A percentile compares a stretch with the other conserved stretches of the same genome.
phyloP scores from a whole-genome alignment of 2,797 vertebrate species.

The Sebastes glaucus region DNA sequence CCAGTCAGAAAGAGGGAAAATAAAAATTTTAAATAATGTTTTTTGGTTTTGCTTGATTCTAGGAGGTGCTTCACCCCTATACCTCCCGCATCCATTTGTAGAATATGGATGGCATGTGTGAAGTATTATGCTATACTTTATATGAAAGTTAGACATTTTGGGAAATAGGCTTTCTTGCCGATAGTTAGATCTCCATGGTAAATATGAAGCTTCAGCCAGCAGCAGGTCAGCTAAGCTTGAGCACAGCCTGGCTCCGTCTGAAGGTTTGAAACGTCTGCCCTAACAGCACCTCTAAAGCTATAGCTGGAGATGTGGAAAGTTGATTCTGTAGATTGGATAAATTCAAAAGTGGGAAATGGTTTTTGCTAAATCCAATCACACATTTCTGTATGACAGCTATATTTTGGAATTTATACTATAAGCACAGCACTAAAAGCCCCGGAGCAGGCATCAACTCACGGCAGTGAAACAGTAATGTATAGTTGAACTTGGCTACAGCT shows the following conservation, averaged over 20 bases:
- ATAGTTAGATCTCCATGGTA: not conserved
- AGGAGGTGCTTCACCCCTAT: too few species aligned
- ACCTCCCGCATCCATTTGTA: not conserved
- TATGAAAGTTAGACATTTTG: not conserved
- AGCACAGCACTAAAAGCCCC: not conserved
- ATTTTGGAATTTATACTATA: not conserved
- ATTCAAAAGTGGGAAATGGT: not conserved
- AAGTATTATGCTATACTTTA: not conserved
- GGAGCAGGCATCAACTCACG: not conserved
- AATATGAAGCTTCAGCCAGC: not conserved
- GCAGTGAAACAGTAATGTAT: conserved; percentile 1
- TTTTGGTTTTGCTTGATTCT: not conserved
- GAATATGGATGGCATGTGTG: not conserved
- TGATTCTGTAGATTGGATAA: not conserved
- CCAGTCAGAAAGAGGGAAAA: not conserved
- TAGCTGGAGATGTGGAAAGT: not conserved
- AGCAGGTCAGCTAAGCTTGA: not conserved
- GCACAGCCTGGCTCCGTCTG: not conserved
- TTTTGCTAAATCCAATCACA: not conserved
- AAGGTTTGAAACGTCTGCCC: not conserved
- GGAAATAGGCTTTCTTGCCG: not conserved
- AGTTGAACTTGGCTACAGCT: conserved; percentile 42
- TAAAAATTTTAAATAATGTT: not conserved
- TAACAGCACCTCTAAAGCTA: not conserved
- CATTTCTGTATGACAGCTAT: not conserved